A percentile compares a stretch with the other conserved stretches of the same genome.
Evolutionary conservation across 2,797 vertebrate species (phyloP).

Genomic region (Pseudomugil gertrudae): DNA sequence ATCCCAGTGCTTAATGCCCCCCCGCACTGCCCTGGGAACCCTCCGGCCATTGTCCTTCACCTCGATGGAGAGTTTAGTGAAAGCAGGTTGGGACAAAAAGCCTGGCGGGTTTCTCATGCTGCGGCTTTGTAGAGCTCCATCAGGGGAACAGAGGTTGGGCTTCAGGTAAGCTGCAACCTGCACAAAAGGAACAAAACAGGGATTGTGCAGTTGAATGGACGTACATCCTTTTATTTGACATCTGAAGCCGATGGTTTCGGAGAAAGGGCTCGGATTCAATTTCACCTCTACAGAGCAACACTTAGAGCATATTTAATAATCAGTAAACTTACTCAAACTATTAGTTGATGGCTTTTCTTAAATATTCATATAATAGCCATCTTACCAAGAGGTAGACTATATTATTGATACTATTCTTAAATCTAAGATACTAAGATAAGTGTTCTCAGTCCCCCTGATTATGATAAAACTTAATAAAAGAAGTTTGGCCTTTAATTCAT

Average conservation of each 20-base stretch:
- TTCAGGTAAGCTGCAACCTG: slow-evolving; percentile 68
- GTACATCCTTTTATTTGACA: slow-evolving; percentile 63
- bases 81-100: slow-evolving; percentile 67
- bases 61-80: slow-evolving; percentile 63
- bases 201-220: slow-evolving; percentile 75
- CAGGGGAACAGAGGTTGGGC: slow-evolving; percentile 56
- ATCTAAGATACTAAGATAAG: background rate
- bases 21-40: slow-evolving; percentile 76
- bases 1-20: slow-evolving; percentile 54
- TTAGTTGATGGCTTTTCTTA: background rate
- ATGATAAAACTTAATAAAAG: background rate
- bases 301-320: slow-evolving; percentile 33
- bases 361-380: background rate
- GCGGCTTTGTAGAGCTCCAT: slow-evolving; percentile 65
- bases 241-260: slow-evolving; percentile 62
- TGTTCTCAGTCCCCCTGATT: no score
- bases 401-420: background rate
- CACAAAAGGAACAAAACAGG: slow-evolving; percentile 78
- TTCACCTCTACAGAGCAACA: slow-evolving; percentile 46
- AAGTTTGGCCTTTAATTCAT: background rate
- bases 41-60: slow-evolving; percentile 66
- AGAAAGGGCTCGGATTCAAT: slow-evolving; percentile 46
- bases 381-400: background rate
- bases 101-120: slow-evolving; percentile 67
- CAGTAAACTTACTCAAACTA: background rate